Conservation (phyloP, 2,113 vertebrate genomes). For the Ceyx margarethae region DNA sequence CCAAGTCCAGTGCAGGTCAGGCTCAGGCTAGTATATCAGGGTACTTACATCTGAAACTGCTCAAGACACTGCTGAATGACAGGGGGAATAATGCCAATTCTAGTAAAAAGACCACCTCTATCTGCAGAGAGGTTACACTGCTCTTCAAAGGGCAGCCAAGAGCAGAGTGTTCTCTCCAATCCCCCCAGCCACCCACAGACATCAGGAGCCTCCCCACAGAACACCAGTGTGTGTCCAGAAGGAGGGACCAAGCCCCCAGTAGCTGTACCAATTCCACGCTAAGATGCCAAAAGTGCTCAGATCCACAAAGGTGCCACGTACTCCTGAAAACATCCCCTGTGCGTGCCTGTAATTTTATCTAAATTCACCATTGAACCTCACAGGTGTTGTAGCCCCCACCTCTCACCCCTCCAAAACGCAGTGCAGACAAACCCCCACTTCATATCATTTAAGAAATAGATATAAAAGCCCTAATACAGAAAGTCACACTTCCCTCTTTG, state of each 20-base stretch:
- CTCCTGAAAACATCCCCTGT: not conserved
- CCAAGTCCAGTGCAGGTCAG: not conserved
- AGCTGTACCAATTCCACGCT: not conserved
- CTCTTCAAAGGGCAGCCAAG: conserved; percentile 13
- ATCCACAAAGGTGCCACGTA: not conserved
- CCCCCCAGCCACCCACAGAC: fast-evolving
- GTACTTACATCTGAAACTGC: not conserved
- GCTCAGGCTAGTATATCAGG: not conserved
- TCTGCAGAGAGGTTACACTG: not conserved
- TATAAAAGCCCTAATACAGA: not conserved
- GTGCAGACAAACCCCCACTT: not conserved
- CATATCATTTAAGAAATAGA: not conserved
- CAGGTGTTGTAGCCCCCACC: not conserved
- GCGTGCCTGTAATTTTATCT: not conserved
- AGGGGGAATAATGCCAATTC: not conserved
- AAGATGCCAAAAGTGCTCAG: not conserved
- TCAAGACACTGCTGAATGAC: not conserved
- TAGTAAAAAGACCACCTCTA: not conserved
- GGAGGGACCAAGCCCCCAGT: not conserved
- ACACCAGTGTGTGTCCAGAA: not conserved
- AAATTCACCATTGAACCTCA: not conserved
- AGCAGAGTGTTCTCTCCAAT: not conserved
- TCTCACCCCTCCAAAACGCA: fast-evolving
- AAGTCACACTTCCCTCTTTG: conserved; percentile 15
- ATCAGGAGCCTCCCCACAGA: not conserved